A percentile compares a stretch with the other conserved stretches of the same genome.
Evolutionary conservation across 1,140 invertebrate genomes (phyloP).

Genomic region (Chlorops oryzae): DNA sequence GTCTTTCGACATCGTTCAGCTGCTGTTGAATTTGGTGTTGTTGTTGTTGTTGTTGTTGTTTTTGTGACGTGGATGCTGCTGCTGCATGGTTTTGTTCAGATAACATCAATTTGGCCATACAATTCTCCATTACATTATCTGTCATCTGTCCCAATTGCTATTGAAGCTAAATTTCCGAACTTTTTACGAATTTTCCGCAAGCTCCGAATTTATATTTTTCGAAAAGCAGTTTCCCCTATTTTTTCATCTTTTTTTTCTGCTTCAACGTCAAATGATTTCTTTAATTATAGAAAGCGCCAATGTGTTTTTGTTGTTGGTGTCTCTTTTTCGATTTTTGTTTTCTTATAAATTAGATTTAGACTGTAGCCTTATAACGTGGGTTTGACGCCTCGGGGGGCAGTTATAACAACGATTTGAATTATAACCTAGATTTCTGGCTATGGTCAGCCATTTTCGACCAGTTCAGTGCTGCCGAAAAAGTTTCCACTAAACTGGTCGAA

Average conservation of each 20-base stretch:
- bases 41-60: constrained; percentile 18
- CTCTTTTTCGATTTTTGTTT: not conserved
- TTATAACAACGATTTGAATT: not conserved
- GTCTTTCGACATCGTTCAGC: constrained; percentile 12
- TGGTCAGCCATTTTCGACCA: no score
- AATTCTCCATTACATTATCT: constrained; percentile 38
- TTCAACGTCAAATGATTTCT: not conserved
- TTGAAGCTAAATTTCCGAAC: not conserved
- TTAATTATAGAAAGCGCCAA: not conserved
- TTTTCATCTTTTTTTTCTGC: not conserved
- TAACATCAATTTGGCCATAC: constrained; percentile 41
- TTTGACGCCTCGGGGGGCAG: not conserved
- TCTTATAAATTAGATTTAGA: not conserved
- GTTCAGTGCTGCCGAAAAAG: no score
- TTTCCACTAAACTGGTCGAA: no score
- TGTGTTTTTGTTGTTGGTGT: no score
- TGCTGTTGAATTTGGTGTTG: constrained; percentile 13
- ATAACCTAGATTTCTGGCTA: no score
- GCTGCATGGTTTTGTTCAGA: constrained; percentile 18
- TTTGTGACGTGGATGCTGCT: constrained; percentile 19
- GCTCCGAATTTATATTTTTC: not conserved
- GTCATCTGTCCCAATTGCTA: constrained; percentile 15
- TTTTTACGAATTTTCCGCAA: no score
- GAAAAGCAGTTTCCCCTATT: not conserved
- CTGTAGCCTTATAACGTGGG: not conserved